A percentile compares a stretch with the other conserved stretches of the same genome.
phyloP scores from a whole-genome alignment of 2,113 vertebrate genomes.

The Terrapene triunguis region DNA sequence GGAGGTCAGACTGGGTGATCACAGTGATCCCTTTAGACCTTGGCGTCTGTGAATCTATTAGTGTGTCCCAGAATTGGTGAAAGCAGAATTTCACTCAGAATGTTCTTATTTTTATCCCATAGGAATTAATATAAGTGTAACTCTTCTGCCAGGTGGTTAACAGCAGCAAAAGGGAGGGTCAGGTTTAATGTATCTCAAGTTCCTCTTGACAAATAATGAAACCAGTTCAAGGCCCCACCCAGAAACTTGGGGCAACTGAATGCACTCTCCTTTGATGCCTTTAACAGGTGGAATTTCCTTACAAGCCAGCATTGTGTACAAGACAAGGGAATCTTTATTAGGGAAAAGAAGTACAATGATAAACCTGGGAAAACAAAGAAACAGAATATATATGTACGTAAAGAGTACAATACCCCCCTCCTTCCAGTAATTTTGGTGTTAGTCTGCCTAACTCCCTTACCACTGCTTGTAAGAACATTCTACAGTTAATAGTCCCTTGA shows the following conservation, averaged over 20 bases:
- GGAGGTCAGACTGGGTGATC: neutral
- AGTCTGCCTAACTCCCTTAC: neutral
- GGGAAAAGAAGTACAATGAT: neutral
- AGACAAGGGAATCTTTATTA: neutral
- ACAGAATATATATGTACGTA: neutral
- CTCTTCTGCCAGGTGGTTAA: neutral
- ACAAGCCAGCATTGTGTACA: neutral
- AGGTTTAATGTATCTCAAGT: neutral
- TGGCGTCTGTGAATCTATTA: neutral
- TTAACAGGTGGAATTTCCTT: neutral
- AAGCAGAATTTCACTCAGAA: fast-evolving
- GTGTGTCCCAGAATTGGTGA: neutral
- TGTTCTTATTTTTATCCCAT: neutral
- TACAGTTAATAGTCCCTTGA: neutral
- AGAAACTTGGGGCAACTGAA: neutral
- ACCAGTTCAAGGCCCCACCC: neutral
- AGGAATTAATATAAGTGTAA: fast-evolving
- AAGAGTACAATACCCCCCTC: neutral
- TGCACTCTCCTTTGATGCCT: neutral
- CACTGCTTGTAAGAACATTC: neutral
- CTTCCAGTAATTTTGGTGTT: neutral
- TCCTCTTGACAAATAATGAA: neutral
- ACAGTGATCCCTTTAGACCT: neutral
- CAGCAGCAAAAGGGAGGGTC: neutral
- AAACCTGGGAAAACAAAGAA: neutral